phyloP scores from a whole-genome alignment of 2,797 vertebrate genomes.

The Acanthiza pusilla region DNA sequence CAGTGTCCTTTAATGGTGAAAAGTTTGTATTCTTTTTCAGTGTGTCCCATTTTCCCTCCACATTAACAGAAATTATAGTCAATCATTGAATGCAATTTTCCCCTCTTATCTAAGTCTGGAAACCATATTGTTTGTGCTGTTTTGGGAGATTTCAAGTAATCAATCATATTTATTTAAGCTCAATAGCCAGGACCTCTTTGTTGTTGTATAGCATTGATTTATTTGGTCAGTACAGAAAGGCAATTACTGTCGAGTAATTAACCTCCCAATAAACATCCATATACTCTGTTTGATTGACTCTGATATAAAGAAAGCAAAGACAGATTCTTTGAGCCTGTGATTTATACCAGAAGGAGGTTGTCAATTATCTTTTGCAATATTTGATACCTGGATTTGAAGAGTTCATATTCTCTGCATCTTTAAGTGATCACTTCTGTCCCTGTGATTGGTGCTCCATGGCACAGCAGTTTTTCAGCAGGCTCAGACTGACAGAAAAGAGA shows the following conservation, averaged over 20 bases:
- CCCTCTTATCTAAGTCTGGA: constrained; percentile 33
- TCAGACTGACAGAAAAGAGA: not conserved
- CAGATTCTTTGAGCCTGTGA: constrained; percentile 10
- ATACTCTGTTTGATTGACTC: constrained; percentile 1
- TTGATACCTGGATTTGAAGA: not conserved
- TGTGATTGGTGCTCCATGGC: not conserved
- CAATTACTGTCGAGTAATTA: constrained; percentile 66
- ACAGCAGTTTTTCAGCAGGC: not conserved
- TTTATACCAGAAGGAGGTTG: constrained; percentile 13
- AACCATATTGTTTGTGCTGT: not conserved
- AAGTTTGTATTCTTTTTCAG: not conserved
- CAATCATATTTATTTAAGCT: constrained; percentile 62
- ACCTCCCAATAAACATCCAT: constrained; percentile 40
- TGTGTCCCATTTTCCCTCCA: not conserved
- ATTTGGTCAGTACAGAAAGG: constrained; percentile 54
- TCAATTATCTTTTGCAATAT: constrained; percentile 9
- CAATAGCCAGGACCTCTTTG: constrained; percentile 50
- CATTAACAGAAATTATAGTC: constrained; percentile 28
- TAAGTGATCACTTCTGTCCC: not conserved
- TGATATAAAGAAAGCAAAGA: not conserved
- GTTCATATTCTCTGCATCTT: not conserved
- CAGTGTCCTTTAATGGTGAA: not conserved
- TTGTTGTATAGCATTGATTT: constrained; percentile 48
- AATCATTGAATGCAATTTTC: constrained; percentile 59
- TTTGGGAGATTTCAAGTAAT: constrained; percentile 52